These are phyloP conservation scores for Mormoops blainvillei DNA, from an alignment of 2,113 vertebrate species.

Conservation along the genomic window DNA sequence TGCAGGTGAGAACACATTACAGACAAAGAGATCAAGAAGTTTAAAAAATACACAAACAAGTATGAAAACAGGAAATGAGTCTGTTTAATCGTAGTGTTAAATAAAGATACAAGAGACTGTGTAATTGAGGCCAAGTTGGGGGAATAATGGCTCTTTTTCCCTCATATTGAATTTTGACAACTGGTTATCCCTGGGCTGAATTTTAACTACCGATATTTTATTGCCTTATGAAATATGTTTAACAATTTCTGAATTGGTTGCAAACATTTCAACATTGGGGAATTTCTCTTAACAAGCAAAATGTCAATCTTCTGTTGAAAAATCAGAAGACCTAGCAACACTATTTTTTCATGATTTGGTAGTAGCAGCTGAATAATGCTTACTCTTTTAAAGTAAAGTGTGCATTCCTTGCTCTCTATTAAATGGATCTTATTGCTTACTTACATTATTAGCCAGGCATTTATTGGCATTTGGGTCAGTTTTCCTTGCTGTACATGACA, in stretches of 20 bases:
- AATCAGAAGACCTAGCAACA: neutral
- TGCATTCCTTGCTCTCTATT: neutral
- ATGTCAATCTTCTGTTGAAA: neutral
- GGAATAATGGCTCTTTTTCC: neutral
- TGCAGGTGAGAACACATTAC: neutral
- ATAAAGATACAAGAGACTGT: neutral
- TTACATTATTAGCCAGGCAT: neutral
- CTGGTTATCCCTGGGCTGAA: neutral
- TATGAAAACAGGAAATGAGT: neutral
- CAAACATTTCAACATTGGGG: neutral
- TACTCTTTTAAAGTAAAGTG: neutral
- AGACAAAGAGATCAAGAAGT: neutral
- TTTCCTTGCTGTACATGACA: neutral
- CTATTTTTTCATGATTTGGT: neutral
- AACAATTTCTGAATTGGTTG: neutral
- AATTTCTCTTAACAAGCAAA: neutral
- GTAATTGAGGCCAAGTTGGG: neutral
- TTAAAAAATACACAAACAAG: neutral
- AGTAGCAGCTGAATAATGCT: neutral
- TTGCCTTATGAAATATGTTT: neutral
- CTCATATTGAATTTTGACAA: neutral
- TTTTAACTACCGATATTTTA: neutral
- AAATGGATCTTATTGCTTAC: neutral
- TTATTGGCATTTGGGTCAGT: neutral
- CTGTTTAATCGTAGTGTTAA: neutral